phyloP scores from a whole-genome alignment of 2,888 invertebrate species.

The Netelia fuscicornis region DNA sequence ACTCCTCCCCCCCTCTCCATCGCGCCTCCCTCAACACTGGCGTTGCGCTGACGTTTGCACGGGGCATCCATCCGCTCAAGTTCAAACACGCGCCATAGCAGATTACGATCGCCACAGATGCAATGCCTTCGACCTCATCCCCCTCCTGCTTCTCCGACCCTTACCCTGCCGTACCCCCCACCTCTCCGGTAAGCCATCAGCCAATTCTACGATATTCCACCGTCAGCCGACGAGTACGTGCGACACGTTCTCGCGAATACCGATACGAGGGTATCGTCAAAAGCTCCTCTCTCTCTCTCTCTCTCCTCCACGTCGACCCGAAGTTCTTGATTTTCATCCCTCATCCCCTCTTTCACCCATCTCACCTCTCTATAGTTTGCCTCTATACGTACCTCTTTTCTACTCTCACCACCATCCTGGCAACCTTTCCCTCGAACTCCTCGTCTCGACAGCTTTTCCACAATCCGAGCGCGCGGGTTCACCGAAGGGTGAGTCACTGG shows the following conservation, averaged over 20 bases:
- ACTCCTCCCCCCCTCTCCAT: background rate
- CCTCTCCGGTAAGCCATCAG: background rate
- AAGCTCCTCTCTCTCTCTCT: constrained; percentile 37
- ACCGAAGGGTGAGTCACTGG: constrained; percentile 67
- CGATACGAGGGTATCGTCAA: constrained; percentile 26
- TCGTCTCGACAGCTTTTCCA: constrained; percentile 41
- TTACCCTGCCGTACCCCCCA: background rate
- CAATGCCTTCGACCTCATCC: constrained; percentile 54
- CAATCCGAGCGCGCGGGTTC: constrained; percentile 58
- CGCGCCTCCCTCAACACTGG: background rate
- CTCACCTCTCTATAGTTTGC: too few species aligned
- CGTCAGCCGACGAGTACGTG: constrained; percentile 12
- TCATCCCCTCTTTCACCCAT: background rate
- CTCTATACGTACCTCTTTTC: background rate
- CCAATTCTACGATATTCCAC: constrained; percentile 49
- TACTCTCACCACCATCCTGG: constrained; percentile 27
- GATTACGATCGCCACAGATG: constrained; percentile 65
- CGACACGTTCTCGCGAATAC: constrained; percentile 52
- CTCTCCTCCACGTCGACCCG: background rate
- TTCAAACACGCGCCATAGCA: constrained; percentile 66
- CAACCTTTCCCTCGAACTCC: constrained; percentile 6
- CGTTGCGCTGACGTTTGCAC: constrained; percentile 10
- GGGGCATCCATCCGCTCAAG: constrained; percentile 59
- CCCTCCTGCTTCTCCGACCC: background rate
- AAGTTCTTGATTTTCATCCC: background rate